Evolutionary conservation across 2,113 vertebrate genomes (phyloP), one percentile per base, ranked within the genome.

Genomic region (Melanocharis versteri): DNA sequence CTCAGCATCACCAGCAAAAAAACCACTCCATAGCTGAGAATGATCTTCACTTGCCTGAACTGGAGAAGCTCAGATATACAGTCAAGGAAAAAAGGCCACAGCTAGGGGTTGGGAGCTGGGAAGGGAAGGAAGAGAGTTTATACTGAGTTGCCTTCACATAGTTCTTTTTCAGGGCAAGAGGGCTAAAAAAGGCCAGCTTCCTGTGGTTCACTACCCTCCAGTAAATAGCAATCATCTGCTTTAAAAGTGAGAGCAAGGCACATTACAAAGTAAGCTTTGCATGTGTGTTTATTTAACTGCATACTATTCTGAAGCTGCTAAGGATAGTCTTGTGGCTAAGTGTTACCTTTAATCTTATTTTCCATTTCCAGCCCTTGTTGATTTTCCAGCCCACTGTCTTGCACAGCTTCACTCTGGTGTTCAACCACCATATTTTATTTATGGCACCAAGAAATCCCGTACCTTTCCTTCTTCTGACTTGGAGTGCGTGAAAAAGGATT

Each of bases 321-420:
- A 84, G 72, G 70, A 96, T 94, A 95, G 70, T 50, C 53, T 80
- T 86, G 83, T 75, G 95, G 75, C 58, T 93, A 90, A 97, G 68
- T 45, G 69, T 80, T 51, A 50, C 96, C 97, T 97, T 92, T 97
- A 97, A 98, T 97, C 91, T 96, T 92, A 83, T 89, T 96, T 97
- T 91, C 97, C 95, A 97, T 97, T 98, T 97, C 96, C 87, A 97
- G 95, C 44, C 76, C 28, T 45, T 93, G 94, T 73, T 97, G 92
- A 93, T 97, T 98, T 97, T 96, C 91, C 95, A 97, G 92, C 87
- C 94, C 95, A 85, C 94, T 95, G 82, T 90, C 86, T 79, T 60
- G 39, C 57, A 76, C 54, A 91, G 61, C 48, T 97, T 96, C 80
- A 85, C 92, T 97, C 90, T 89, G 69, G 87, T 94, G 97, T 98